Conservation (phyloP, 2,888 invertebrate species). For the Dastarcus helophoroides region DNA sequence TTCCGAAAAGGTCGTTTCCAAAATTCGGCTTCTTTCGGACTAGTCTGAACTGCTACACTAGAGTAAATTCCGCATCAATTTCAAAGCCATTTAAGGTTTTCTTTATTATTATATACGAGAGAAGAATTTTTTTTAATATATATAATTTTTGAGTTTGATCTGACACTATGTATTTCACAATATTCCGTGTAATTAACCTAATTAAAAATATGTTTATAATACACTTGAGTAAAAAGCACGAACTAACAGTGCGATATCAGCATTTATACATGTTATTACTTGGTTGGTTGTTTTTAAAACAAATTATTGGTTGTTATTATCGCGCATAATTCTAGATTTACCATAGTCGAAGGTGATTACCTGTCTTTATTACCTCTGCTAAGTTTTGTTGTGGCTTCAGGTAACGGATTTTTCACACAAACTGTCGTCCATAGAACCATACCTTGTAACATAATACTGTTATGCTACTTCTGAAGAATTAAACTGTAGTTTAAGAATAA, state of each 20-base stretch:
- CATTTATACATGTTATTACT: conserved; percentile 11
- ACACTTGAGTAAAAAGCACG: conserved; percentile 17
- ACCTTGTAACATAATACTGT: neutral
- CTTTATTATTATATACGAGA: no score
- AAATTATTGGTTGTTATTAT: neutral
- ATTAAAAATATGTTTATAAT: conserved; percentile 17
- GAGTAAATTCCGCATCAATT: no score
- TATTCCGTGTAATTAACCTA: conserved; percentile 18
- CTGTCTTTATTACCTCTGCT: neutral
- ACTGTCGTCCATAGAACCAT: conserved; percentile 3
- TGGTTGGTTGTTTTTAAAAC: neutral
- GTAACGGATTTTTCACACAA: conserved; percentile 1
- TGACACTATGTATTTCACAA: conserved; percentile 13
- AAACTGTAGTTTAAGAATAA: no score
- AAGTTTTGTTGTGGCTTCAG: conserved; percentile 3
- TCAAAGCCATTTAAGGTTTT: no score
- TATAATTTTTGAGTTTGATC: no score
- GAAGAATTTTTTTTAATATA: no score
- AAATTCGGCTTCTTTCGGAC: no score
- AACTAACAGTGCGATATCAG: conserved; percentile 21
- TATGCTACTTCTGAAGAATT: neutral
- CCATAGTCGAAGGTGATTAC: neutral
- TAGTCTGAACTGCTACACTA: no score
- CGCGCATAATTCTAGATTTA: conserved; percentile 1
- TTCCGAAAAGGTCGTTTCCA: no score